Base-by-base conservation (phyloP, 2,113 vertebrate species). In the Apistogramma diplotaenia region DNA sequence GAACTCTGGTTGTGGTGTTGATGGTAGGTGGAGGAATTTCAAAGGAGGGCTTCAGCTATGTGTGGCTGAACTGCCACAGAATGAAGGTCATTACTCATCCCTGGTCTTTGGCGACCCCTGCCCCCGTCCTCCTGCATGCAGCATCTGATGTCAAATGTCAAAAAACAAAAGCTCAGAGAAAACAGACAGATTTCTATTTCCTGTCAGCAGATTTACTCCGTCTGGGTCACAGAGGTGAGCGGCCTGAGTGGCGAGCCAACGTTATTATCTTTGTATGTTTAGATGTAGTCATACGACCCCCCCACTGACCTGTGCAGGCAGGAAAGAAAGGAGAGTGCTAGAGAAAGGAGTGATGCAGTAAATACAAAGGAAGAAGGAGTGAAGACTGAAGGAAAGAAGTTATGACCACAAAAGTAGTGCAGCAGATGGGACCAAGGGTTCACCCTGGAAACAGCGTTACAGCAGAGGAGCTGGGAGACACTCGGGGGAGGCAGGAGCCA, bases 361-460 rank as follows among this genome's bases (percentile, higher is more conserved):
- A 90, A 90, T 79, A 89, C 87, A 91, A 75, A 56, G 5, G 54
- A 61, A 82, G 75, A 65, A 70, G 75, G 61, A 51, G 53, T 72
- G 56, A 58, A 80, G 76, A 61, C 62, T 27, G 62, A 46, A 62
- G 57, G 57, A 55, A 79, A 83, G 79, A 86, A 89, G 85, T 94
- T 93, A 93, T 93, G 81, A 92, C 93, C 94, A 95, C 92, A 94
- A 87, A 86, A 90, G 92, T 90, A 85, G 87, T 92, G 90, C 71
- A 94, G 92, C 93, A 93, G 93, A 93, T 91, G 90, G 89, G 85
- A 37, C 46, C 83, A 76, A 13, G 58, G 77, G 56, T 93, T 92
- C 89, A 94, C 93, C 93, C 90, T 94, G 93, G 94, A 94, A 94
- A 95, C 92, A 78, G 80, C 76, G 72, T 93, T 94, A 94, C 93